phyloP scores from a whole-genome alignment of 2,888 invertebrate genomes.

The Glaucopsyche alexis region DNA sequence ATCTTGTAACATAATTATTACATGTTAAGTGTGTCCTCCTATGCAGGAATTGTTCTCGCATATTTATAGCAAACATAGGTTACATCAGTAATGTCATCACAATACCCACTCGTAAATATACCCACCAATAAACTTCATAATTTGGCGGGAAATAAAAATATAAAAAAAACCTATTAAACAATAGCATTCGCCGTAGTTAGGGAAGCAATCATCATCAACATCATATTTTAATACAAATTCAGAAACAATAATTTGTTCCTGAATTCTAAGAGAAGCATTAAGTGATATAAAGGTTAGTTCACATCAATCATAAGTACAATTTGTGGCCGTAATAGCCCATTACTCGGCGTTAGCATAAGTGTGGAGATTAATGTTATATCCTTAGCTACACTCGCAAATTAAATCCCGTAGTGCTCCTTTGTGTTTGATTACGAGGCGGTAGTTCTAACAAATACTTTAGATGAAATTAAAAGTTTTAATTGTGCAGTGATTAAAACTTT shows the following conservation, averaged over 20 bases:
- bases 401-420: conserved; percentile 8
- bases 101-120: too few relatives aligned
- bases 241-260: neutral
- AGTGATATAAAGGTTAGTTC: conserved; percentile 5
- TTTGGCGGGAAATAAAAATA: too few relatives aligned
- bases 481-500: neutral
- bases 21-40: too few relatives aligned
- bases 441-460: neutral
- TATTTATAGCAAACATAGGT: too few relatives aligned
- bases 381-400: conserved; percentile 14
- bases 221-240: neutral
- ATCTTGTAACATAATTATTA: too few relatives aligned
- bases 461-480: conserved; percentile 5
- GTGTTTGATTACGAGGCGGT: neutral
- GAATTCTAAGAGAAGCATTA: neutral
- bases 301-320: conserved; percentile 19
- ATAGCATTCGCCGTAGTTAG: too few relatives aligned
- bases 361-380: conserved; percentile 14
- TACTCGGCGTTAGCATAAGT: conserved; percentile 7
- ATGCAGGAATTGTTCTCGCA: too few relatives aligned
- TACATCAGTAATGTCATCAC: too few relatives aligned
- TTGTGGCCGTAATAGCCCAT: conserved; percentile 19
- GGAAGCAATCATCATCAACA: too few relatives aligned
- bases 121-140: too few relatives aligned
- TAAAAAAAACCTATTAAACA: too few relatives aligned